Evolutionary conservation across 2,113 vertebrate genomes (phyloP).

Genomic region (Sinocyclocheilus anophthalmus): DNA sequence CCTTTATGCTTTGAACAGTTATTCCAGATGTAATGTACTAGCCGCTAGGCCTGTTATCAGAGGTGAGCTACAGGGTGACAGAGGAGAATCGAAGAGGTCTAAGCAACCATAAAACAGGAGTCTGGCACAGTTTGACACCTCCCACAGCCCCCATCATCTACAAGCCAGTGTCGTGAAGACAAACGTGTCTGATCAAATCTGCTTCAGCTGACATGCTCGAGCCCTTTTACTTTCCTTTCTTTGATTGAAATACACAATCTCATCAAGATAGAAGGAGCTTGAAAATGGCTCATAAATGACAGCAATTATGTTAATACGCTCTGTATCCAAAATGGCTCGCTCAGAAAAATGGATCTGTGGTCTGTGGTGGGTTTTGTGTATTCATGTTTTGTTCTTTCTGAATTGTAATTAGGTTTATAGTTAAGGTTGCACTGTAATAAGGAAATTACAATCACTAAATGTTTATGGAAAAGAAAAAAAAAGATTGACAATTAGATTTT

Average conservation of each 20-base stretch:
- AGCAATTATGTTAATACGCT: slow-evolving; percentile 38
- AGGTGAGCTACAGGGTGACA: slow-evolving; percentile 44
- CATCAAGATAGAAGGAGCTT: slow-evolving; percentile 14
- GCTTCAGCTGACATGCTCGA: slow-evolving; percentile 37
- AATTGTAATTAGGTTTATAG: not conserved
- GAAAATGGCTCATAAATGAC: slow-evolving; percentile 44
- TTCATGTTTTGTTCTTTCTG: not conserved
- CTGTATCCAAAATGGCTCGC: not conserved
- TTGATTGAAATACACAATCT: slow-evolving; percentile 52
- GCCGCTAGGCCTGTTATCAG: slow-evolving; percentile 44
- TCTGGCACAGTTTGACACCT: slow-evolving; percentile 14
- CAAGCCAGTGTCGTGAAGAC: not conserved
- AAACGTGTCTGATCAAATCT: slow-evolving; percentile 48
- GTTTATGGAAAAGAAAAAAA: too few relatives aligned
- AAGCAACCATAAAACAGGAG: slow-evolving; percentile 52
- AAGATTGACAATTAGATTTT: not conserved
- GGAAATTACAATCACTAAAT: not conserved
- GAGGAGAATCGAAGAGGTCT: slow-evolving; percentile 45
- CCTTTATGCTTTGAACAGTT: not conserved
- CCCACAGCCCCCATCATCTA: not conserved
- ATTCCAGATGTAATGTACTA: slow-evolving; percentile 1
- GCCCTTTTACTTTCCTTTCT: slow-evolving; percentile 47
- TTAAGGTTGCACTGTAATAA: not conserved
- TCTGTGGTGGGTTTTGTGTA: not conserved
- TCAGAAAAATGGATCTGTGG: not conserved